A percentile compares a stretch with the other conserved stretches of the same genome.
Evolutionary conservation across 2,113 vertebrate species (phyloP).

Genomic region (Apistogramma diplotaenia): DNA sequence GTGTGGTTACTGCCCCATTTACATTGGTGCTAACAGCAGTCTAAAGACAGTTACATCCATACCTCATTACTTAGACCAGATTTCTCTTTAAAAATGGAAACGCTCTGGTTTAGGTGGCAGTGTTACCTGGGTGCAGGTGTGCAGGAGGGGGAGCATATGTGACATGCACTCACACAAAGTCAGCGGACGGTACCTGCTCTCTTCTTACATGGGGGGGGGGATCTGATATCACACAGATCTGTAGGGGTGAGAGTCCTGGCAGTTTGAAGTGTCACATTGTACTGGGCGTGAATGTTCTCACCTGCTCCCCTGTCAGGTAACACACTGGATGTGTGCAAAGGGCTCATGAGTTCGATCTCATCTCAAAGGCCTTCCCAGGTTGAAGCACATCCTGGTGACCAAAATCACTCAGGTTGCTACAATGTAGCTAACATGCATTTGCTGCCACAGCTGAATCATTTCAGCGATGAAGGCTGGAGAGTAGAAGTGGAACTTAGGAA

Average conservation of each 20-base stretch:
- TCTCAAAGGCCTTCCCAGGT: neutral
- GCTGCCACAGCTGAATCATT: neutral
- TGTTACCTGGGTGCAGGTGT: no score
- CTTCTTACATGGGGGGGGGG: neutral
- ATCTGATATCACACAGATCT: neutral
- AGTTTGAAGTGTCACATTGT: neutral
- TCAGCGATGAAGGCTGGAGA: neutral
- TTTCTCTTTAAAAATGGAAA: neutral
- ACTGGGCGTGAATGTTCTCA: neutral
- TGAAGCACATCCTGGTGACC: neutral
- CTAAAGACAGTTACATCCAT: neutral
- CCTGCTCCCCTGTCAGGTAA: neutral
- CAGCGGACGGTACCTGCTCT: neutral
- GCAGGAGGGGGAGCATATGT: neutral
- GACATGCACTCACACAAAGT: neutral
- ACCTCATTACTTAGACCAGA: neutral
- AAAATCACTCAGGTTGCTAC: neutral
- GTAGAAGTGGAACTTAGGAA: neutral
- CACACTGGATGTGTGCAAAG: neutral
- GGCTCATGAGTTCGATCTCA: neutral
- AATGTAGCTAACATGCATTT: no score
- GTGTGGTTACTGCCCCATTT: neutral
- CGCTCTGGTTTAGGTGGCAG: neutral
- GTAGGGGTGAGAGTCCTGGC: neutral
- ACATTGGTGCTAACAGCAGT: neutral